Conservation (phyloP, 2,797 vertebrate species). For the Amblyraja radiata region DNA sequence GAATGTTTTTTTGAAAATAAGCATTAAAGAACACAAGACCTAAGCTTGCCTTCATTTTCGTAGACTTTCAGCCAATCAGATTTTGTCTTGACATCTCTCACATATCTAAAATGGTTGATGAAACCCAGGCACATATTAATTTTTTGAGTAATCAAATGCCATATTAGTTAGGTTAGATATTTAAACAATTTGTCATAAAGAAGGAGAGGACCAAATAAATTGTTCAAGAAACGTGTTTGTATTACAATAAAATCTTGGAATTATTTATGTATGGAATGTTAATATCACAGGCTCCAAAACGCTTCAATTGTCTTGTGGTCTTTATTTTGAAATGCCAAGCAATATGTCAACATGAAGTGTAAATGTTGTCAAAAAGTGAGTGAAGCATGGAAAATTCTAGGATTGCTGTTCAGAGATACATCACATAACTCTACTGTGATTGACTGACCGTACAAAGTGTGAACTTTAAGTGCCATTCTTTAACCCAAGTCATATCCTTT, state of each 20-base stretch:
- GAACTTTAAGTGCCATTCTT: not conserved
- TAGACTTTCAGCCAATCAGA: not conserved
- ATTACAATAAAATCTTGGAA: not conserved
- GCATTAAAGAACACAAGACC: not conserved
- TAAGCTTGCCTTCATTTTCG: not conserved
- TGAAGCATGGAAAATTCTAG: not conserved
- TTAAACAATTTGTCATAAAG: not conserved
- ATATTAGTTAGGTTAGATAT: not conserved
- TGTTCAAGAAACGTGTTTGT: too few relatives aligned
- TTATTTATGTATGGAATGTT: not conserved
- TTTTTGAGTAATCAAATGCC: not conserved
- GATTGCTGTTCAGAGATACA: not conserved
- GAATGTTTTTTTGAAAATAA: too few relatives aligned
- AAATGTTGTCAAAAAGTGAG: not conserved
- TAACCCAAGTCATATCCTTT: not conserved
- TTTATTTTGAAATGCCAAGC: not conserved
- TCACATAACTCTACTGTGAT: not conserved
- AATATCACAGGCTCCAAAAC: not conserved
- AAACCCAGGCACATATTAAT: not conserved
- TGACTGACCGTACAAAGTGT: not conserved
- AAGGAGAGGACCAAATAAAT: not conserved
- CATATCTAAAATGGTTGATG: not conserved
- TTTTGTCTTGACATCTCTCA: not conserved
- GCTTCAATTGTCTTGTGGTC: not conserved
- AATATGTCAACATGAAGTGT: not conserved